These are phyloP conservation scores for Bucco capensis DNA, from an alignment of 2,113 vertebrate species.

Conservation along the genomic window DNA sequence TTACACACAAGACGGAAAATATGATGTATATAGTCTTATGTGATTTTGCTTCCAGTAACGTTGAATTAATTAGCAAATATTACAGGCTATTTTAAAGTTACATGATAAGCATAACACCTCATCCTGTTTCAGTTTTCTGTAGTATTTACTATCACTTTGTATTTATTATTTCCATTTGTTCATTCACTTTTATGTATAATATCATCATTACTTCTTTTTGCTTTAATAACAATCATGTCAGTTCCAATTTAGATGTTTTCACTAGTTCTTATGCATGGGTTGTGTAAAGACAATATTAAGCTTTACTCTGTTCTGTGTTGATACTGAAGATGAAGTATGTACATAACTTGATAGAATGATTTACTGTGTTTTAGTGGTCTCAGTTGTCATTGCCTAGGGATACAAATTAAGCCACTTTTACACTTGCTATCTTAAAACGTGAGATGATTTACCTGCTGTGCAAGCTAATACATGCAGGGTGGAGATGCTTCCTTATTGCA, in stretches of 20 bases:
- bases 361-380: too few species aligned
- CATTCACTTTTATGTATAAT: neutral
- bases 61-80: too few species aligned
- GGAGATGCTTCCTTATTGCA: too few species aligned
- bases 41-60: neutral
- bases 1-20: neutral
- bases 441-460: too few species aligned
- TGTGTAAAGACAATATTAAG: neutral
- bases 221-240: neutral
- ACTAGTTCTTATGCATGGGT: neutral
- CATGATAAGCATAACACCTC: neutral
- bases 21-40: neutral
- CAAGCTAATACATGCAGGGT: too few species aligned
- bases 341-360: too few species aligned
- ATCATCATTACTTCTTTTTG: neutral
- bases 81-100: neutral
- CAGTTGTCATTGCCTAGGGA: too few species aligned
- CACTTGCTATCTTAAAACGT: too few species aligned
- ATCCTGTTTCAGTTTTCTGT: neutral
- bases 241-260: neutral
- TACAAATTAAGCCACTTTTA: too few species aligned
- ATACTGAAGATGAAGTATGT: too few species aligned
- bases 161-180: neutral
- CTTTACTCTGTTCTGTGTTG: neutral
- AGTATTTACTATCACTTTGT: neutral